phyloP scores from a whole-genome alignment of 2,797 vertebrate genomes.

The Cuniculus paca region DNA sequence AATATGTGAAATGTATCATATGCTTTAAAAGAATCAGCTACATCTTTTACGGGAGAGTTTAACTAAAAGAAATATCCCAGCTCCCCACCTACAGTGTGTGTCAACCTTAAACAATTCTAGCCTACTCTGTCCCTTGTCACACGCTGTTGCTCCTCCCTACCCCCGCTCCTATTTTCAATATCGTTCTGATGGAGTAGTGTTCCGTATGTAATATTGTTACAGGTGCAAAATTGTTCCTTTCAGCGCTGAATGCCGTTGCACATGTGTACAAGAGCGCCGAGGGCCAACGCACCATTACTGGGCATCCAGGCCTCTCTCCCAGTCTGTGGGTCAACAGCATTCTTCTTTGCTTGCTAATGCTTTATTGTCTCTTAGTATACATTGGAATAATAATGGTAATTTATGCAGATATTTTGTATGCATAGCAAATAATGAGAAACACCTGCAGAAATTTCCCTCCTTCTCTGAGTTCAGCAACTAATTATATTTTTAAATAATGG shows the following conservation, averaged over 20 bases:
- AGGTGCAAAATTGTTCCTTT: slow-evolving; percentile 93
- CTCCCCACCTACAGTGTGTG: background rate
- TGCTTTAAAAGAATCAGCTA: background rate
- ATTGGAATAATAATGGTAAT: slow-evolving; percentile 93
- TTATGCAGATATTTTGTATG: slow-evolving; percentile 94
- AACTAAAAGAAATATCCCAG: background rate
- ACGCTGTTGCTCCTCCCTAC: background rate
- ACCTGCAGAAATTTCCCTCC: slow-evolving; percentile 95
- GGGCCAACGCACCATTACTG: slow-evolving; percentile 91
- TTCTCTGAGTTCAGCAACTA: slow-evolving; percentile 95
- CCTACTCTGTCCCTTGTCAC: background rate
- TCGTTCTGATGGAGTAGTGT: slow-evolving; percentile 84
- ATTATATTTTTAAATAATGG: slow-evolving; percentile 99
- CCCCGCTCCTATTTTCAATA: slow-evolving; percentile 77
- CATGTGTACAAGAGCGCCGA: slow-evolving; percentile 87
- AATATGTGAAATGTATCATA: background rate
- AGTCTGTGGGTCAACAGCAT: slow-evolving; percentile 94
- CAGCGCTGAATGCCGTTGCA: slow-evolving; percentile 89
- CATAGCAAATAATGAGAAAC: slow-evolving; percentile 95
- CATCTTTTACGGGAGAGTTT: background rate
- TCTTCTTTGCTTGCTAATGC: slow-evolving; percentile 92
- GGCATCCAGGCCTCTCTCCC: slow-evolving; percentile 89
- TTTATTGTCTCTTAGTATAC: slow-evolving; percentile 93
- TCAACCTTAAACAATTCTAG: background rate
- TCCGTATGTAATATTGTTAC: slow-evolving; percentile 87